Evolutionary conservation across 2,888 invertebrate species (phyloP).

Genomic region (Cotesia congregata): DNA sequence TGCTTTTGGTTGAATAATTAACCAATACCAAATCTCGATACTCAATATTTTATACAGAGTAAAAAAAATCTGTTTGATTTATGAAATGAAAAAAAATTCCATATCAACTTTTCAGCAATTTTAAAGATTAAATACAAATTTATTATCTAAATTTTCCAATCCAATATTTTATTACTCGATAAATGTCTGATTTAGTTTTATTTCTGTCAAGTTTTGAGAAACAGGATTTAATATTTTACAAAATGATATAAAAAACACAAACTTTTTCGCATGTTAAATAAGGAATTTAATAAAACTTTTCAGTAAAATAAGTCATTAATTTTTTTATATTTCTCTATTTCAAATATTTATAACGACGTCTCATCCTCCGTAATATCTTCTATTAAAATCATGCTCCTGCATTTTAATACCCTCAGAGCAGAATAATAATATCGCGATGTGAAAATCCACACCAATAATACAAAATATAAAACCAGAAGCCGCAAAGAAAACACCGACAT

Average conservation of each 20-base stretch:
- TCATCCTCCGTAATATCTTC: conserved; percentile 61
- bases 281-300: neutral
- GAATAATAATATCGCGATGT: conserved; percentile 35
- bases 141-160: too few relatives aligned
- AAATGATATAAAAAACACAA: too few relatives aligned
- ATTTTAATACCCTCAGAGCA: conserved; percentile 59
- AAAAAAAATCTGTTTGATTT: too few relatives aligned
- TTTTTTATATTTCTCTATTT: neutral
- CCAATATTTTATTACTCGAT: too few relatives aligned
- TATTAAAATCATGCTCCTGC: conserved; percentile 67
- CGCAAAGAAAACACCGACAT: neutral
- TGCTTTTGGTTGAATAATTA: neutral
- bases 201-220: too few relatives aligned
- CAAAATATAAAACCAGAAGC: neutral
- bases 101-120: too few relatives aligned
- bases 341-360: conserved; percentile 27
- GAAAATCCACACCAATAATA: conserved; percentile 9
- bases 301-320: neutral
- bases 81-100: too few relatives aligned
- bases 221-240: too few relatives aligned
- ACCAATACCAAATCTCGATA: neutral
- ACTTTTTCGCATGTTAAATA: neutral
- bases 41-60: too few relatives aligned
- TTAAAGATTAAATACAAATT: too few relatives aligned
- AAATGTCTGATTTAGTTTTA: too few relatives aligned